Evolutionary conservation across 2,797 vertebrate species (phyloP).

Genomic region (Fistularia tabacaria): DNA sequence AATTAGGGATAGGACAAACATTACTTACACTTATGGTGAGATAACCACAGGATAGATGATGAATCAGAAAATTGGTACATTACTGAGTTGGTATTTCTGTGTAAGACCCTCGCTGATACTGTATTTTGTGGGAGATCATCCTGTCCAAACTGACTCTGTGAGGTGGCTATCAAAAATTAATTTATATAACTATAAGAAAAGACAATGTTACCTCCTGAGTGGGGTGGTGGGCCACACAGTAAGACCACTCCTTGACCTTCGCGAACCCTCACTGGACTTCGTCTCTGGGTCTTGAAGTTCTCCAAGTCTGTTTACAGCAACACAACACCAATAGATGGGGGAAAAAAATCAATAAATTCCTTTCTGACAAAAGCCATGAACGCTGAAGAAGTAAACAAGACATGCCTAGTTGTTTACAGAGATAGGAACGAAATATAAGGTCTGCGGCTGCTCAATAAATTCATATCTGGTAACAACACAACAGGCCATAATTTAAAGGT

Average conservation of each 20-base stretch:
- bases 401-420: slow-evolving; percentile 18
- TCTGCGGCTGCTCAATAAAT: slow-evolving; percentile 22
- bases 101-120: background rate
- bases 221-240: slow-evolving; percentile 87
- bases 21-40: slow-evolving; percentile 27
- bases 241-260: slow-evolving; percentile 95
- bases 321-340: slow-evolving; percentile 38
- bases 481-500: slow-evolving; percentile 15
- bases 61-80: too few species aligned
- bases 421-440: slow-evolving; percentile 14
- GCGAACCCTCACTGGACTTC: slow-evolving; percentile 90
- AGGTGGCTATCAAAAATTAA: background rate
- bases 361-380: slow-evolving; percentile 26
- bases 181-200: background rate
- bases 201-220: slow-evolving; percentile 85
- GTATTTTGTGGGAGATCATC: too few species aligned
- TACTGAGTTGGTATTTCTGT: background rate
- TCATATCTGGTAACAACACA: slow-evolving; percentile 19
- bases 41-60: slow-evolving; percentile 25
- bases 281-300: slow-evolving; percentile 88
- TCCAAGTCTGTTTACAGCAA: slow-evolving; percentile 81
- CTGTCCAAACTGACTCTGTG: too few species aligned
- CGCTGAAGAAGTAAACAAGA: slow-evolving; percentile 14
- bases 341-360: slow-evolving; percentile 23
- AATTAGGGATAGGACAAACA: slow-evolving; percentile 24